Evolutionary conservation across 2,888 invertebrate genomes (phyloP).

Genomic region (Drosophila multiciliata): DNA sequence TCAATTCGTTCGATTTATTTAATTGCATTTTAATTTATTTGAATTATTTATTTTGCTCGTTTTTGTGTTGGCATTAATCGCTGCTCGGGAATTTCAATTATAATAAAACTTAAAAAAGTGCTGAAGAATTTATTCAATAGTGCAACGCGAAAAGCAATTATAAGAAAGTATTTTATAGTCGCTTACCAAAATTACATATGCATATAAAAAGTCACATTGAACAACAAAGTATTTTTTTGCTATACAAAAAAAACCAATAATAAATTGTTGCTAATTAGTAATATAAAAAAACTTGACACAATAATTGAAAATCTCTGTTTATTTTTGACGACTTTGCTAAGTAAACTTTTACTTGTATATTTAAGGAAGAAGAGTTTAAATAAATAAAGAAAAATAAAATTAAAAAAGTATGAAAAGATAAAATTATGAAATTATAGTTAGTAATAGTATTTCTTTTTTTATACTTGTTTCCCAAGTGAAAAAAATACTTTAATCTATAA

Average conservation of each 20-base stretch:
- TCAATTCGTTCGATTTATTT: constrained; percentile 76
- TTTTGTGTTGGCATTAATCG: constrained; percentile 82
- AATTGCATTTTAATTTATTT: constrained; percentile 83
- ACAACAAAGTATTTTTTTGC: not conserved
- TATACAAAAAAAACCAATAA: not conserved
- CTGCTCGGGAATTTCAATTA: constrained; percentile 82
- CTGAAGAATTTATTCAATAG: constrained; percentile 81
- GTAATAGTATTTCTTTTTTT: no score
- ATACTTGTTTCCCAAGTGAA: no score
- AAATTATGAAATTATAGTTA: no score
- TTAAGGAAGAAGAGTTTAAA: no score
- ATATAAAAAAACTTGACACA: not conserved
- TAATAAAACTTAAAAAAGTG: constrained; percentile 77
- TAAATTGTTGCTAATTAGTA: not conserved
- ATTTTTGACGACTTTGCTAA: no score
- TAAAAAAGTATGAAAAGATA: no score
- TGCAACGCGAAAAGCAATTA: constrained; percentile 78
- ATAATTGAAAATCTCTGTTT: not conserved
- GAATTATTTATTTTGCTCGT: constrained; percentile 83
- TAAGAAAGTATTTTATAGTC: constrained; percentile 78
- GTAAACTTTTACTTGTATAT: no score
- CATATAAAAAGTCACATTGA: constrained; percentile 3
- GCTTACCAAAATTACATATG: constrained; percentile 48
- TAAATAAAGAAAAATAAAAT: no score
- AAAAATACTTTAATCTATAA: no score